Evolutionary conservation across 2,113 vertebrate species (phyloP), one percentile per base, ranked within the genome.

Genomic region (Ploceus nigricollis): DNA sequence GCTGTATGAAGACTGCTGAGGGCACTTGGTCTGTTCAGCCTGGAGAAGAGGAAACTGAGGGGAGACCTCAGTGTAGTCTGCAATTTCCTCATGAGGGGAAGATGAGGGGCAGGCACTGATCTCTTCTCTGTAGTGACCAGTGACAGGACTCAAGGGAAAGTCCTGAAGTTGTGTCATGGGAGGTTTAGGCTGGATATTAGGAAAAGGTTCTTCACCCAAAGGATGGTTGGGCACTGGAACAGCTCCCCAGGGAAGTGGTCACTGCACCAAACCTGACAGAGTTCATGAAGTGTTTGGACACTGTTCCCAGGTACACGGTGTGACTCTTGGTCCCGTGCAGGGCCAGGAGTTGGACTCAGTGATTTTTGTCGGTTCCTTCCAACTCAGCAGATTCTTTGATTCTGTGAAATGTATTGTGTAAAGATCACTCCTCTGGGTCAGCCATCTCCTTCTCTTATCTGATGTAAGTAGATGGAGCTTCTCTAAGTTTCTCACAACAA

Each of bases 311-410:
- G 19, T 13, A 28, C 18, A n/a, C 9, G 27, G 15, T n/a, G 15
- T 7, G 19, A 8, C 5, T 47, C 82, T 56, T 57, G 20, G 20
- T 35, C 1, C 19, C 35, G 42, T n/a, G 20, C 13, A 9, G 30
- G 20, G 35, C 16, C 50, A 35, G 11, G 10, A 40, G 13, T 0
- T 35, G 20, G 25, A 50, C 31, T 57, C 1, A 0, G 11, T 31
- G 9, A 25, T 58, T 42, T 42, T 50, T 85, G 35, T 35, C 35
- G 3, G 5, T 14, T 35, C 24, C 24, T 50, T 57, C 31, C 44
- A 76, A 31, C 13, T 50, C 44, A 14, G 44, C 21, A 58, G 7
- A 35, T 42, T 76, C 25, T 42, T 25, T 48, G 16, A 14, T 66
- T 35, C 51, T 68, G 45, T 51, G 31, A 44, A 44, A 58, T 31